phyloP scores from a whole-genome alignment of 1,140 invertebrate genomes.

The Solenopsis fugax region DNA sequence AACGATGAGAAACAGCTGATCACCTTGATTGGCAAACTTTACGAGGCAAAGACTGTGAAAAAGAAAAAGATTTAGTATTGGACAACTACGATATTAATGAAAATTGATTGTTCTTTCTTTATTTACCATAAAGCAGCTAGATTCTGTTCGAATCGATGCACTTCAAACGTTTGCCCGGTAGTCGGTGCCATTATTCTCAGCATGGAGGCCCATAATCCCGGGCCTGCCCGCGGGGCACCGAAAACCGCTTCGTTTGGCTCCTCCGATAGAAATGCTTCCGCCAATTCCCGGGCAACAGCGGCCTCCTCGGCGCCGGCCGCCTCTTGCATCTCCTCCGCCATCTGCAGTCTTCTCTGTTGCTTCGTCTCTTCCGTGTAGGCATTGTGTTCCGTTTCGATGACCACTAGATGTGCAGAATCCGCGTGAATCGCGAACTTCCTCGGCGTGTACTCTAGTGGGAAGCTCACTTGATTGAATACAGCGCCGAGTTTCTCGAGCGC shows the following conservation, averaged over 20 bases:
- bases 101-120: slow-evolving; percentile 47
- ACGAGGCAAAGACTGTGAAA: slow-evolving; percentile 90
- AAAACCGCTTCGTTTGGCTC: slow-evolving; percentile 97
- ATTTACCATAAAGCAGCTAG: slow-evolving; percentile 96
- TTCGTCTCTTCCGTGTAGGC: slow-evolving; percentile 99
- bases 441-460: slow-evolving; percentile 98
- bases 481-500: slow-evolving; percentile 99
- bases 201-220: slow-evolving; percentile 98
- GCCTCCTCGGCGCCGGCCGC: slow-evolving; percentile 98
- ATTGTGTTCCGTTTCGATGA: slow-evolving; percentile 99
- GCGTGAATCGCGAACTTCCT: slow-evolving; percentile 97
- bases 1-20: slow-evolving; percentile 92
- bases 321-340: slow-evolving; percentile 98
- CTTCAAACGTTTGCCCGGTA: slow-evolving; percentile 92
- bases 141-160: slow-evolving; percentile 96
- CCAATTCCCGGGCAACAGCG: slow-evolving; percentile 98
- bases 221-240: slow-evolving; percentile 98
- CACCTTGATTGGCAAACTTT: slow-evolving; percentile 91
- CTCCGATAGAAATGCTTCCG: slow-evolving; percentile 97
- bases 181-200: slow-evolving; percentile 97
- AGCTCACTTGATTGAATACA: slow-evolving; percentile 98
- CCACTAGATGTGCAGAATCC: slow-evolving; percentile 96
- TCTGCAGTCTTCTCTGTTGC: slow-evolving; percentile 94
- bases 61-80: slow-evolving; percentile 52
- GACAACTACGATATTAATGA: not conserved